A percentile compares a stretch with the other conserved stretches of the same genome.
phyloP scores from a whole-genome alignment of 2,888 invertebrate species.

The Creontiades dilutus region DNA sequence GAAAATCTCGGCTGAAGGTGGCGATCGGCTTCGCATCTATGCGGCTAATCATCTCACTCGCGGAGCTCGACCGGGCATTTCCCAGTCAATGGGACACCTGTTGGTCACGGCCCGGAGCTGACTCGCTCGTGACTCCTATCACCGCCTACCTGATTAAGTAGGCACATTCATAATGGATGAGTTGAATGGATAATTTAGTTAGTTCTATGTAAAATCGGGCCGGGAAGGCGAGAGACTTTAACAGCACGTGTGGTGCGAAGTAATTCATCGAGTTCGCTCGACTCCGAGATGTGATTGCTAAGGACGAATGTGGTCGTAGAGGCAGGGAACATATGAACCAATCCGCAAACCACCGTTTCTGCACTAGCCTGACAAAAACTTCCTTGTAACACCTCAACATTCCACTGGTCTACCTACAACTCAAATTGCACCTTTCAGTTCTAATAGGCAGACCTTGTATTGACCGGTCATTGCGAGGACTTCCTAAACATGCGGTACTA shows the following conservation, averaged over 20 bases:
- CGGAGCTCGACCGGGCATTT: neutral
- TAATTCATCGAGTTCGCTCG: no score
- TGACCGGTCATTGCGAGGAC: no score
- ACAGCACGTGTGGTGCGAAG: neutral
- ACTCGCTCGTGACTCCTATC: neutral
- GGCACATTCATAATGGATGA: neutral
- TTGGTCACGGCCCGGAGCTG: neutral
- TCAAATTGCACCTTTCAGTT: no score
- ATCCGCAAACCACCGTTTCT: neutral
- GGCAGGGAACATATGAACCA: neutral
- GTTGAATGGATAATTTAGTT: slow-evolving; percentile 18
- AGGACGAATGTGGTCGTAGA: neutral
- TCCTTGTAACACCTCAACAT: no score
- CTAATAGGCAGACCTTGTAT: no score
- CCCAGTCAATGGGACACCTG: neutral
- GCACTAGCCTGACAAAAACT: no score
- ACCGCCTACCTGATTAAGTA: neutral
- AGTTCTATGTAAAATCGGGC: neutral
- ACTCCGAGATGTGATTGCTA: no score
- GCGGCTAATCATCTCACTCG: neutral
- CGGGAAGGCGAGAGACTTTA: neutral
- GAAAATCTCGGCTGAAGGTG: no score
- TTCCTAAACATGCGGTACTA: no score
- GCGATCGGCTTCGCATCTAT: neutral
- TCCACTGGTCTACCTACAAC: no score